A percentile compares a stretch with the other conserved stretches of the same genome.
phyloP scores from a whole-genome alignment of 2,113 vertebrate genomes.

The Halichoeres trimaculatus region DNA sequence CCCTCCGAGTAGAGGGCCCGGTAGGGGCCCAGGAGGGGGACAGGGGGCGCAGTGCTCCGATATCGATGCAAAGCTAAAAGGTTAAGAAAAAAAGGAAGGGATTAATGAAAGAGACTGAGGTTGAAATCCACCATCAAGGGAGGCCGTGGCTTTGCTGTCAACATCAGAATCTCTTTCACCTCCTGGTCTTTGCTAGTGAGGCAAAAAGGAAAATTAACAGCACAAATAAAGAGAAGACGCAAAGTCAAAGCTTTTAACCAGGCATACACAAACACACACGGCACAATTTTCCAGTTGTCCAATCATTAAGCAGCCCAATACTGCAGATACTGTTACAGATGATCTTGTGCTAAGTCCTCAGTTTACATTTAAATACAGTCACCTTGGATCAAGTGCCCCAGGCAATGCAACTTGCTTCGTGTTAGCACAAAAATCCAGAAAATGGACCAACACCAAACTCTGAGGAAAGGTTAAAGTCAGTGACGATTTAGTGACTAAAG shows the following conservation, averaged over 20 bases:
- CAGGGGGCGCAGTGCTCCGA: constrained; percentile 60
- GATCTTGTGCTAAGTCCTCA: too few relatives aligned
- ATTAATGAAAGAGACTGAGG: constrained; percentile 75
- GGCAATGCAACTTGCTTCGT: too few relatives aligned
- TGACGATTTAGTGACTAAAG: too few relatives aligned
- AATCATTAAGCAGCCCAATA: too few relatives aligned
- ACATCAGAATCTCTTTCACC: constrained; percentile 9
- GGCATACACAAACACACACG: not conserved
- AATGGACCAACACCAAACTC: too few relatives aligned
- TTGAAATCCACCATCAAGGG: not conserved
- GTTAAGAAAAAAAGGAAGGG: constrained; percentile 58
- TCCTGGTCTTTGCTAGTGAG: constrained; percentile 32
- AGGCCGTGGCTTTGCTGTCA: not conserved
- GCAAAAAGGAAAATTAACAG: constrained; percentile 30
- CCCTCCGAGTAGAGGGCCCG: constrained; percentile 47
- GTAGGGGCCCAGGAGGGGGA: constrained; percentile 86
- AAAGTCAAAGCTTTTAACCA: not conserved
- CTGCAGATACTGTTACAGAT: too few relatives aligned
- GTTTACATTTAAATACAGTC: too few relatives aligned
- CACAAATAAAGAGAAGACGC: constrained; percentile 2
- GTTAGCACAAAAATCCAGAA: too few relatives aligned
- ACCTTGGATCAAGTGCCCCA: too few relatives aligned
- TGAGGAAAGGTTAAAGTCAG: too few relatives aligned
- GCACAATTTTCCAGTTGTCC: not conserved
- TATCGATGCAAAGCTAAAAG: constrained; percentile 24